Base-by-base conservation (phyloP, 2,797 vertebrate genomes). In the Poecilia picta region DNA sequence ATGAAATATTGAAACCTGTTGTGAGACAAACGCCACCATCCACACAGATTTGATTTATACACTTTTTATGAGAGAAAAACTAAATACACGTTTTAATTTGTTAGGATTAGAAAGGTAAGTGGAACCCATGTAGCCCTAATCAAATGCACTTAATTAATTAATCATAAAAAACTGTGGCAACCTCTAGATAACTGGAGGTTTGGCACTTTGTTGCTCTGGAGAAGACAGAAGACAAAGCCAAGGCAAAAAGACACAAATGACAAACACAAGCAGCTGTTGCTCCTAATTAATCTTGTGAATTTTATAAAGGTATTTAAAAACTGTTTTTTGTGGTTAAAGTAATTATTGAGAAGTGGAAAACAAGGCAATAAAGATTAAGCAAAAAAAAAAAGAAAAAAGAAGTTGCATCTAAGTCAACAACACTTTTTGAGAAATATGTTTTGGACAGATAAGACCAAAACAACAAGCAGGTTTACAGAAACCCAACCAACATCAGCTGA, bases 31-130 rank as follows among this genome's bases (percentile, higher is more conserved):
- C 31, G 74, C 33, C 39, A 39, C 77, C 55, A 79, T 41, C 5
- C 28, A 64, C 36, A 68, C 68, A 80, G 36, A 75, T 55, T 31
- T 73, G 33, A 79, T 57, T 36, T 8, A 10, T 49, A 39, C 57
- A 49, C 71, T 82, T 73, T 45, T 20, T 23, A n/a, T 85, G 83
- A 66, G 59, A 31, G 2, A 43, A 23, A 43, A 7, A 43, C 66
- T n/a, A 41, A 68, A 20, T 43, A 13, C 23, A 15, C 66, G 7
- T 45, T 41, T 45, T 28, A 71, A 12, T 45, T 45, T 3, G 11
- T 2, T 16, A 45, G 41, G 31, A 71, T 45, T 28, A 28, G 41
- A 45, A 45, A 12, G 41, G 41, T 45, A 45, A 45, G 25, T 45
- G n/a, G 4, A 71, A 16, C 68, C 13, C 41, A 28, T 13, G 25